These are phyloP conservation scores for Ophion slaviceki DNA, from an alignment of 2,888 invertebrate genomes.

Conservation along the genomic window DNA sequence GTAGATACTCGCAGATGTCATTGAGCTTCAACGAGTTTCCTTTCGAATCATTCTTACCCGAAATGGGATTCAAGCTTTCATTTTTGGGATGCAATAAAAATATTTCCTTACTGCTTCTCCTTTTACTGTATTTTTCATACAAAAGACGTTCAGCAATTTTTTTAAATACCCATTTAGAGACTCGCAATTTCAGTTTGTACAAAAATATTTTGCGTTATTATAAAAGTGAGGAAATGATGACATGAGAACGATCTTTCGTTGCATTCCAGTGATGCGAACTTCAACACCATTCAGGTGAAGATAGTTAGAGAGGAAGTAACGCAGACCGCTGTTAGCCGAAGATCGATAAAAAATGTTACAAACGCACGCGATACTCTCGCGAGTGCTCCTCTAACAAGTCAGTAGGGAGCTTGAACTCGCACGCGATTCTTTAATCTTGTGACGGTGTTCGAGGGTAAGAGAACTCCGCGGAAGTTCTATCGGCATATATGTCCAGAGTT, in stretches of 20 bases:
- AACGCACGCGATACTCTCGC: slow-evolving; percentile 26
- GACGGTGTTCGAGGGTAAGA: slow-evolving; percentile 23
- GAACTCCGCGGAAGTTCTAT: slow-evolving; percentile 40
- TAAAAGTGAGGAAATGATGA: too few relatives aligned
- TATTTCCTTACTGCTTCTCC: too few relatives aligned
- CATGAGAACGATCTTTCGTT: too few relatives aligned
- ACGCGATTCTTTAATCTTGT: slow-evolving; percentile 55
- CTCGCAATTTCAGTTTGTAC: too few relatives aligned
- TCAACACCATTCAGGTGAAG: too few relatives aligned
- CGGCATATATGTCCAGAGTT: slow-evolving; percentile 13
- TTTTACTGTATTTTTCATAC: too few relatives aligned
- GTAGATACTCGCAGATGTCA: not conserved
- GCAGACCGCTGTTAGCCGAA: slow-evolving; percentile 23
- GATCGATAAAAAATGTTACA: slow-evolving; percentile 58
- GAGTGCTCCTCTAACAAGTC: slow-evolving; percentile 24
- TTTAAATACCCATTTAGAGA: too few relatives aligned
- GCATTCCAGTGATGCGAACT: too few relatives aligned
- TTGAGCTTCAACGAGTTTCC: slow-evolving; percentile 7
- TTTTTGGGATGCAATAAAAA: not conserved
- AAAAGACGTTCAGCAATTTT: too few relatives aligned
- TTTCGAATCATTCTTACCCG: not conserved
- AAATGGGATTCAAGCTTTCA: not conserved
- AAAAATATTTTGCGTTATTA: too few relatives aligned
- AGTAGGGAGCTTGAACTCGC: slow-evolving; percentile 38
- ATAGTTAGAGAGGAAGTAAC: not conserved